A percentile compares a stretch with the other conserved stretches of the same genome.
phyloP scores from a whole-genome alignment of 2,797 vertebrate species.

The Centropyge bicolor region DNA sequence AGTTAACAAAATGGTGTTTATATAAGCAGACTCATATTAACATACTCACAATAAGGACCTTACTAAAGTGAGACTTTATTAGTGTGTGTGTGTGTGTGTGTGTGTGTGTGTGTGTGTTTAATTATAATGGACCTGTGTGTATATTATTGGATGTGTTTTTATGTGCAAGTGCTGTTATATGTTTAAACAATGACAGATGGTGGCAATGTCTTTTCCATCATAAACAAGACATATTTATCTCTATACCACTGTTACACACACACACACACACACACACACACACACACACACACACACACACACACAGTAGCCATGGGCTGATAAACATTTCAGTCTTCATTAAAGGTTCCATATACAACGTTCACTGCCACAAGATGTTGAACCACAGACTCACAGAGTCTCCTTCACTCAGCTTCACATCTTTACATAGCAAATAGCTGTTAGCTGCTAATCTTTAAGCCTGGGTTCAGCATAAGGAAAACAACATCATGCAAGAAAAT shows the following conservation, averaged over 20 bases:
- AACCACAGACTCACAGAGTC: no score
- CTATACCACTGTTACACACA: background rate
- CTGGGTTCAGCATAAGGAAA: no score
- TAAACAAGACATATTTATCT: slow-evolving; percentile 26
- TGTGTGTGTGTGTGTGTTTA: slow-evolving; percentile 14
- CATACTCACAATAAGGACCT: slow-evolving; percentile 18
- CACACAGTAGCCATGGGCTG: background rate
- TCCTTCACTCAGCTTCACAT: no score
- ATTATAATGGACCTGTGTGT: slow-evolving; percentile 21
- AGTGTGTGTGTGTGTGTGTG: slow-evolving; percentile 9
- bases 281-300: background rate
- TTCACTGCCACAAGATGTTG: no score
- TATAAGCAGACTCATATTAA: slow-evolving; percentile 13
- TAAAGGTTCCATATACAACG: background rate
- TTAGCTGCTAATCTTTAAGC: no score
- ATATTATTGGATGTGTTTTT: background rate
- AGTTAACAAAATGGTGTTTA: slow-evolving; percentile 14
- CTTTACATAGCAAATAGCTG: no score
- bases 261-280: slow-evolving; percentile 7
- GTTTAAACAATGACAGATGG: slow-evolving; percentile 5
- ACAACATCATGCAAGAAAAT: no score
- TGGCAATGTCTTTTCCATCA: slow-evolving; percentile 3
- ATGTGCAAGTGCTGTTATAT: background rate
- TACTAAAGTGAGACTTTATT: background rate
- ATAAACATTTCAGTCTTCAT: background rate